These are phyloP conservation scores for Xenopus borealis DNA, from an alignment of 2,113 vertebrate species.

Conservation along the genomic window DNA sequence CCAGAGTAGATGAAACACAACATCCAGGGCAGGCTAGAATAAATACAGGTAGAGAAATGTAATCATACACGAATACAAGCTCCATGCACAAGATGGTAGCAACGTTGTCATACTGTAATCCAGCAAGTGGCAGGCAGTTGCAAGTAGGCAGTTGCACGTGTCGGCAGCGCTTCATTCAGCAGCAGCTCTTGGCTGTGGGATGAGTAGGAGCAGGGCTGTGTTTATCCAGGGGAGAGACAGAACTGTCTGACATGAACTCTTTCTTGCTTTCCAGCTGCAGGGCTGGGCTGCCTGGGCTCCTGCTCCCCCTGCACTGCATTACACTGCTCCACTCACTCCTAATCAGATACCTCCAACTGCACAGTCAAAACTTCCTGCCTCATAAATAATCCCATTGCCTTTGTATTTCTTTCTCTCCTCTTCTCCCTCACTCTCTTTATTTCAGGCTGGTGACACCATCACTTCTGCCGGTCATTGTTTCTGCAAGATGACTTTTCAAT, in stretches of 20 bases:
- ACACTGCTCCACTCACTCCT: constrained; percentile 22
- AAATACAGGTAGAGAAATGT: too few relatives aligned
- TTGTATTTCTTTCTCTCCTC: constrained; percentile 25
- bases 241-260: constrained; percentile 26
- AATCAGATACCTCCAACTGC: constrained; percentile 43
- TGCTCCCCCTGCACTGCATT: constrained; percentile 11
- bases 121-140: too few relatives aligned
- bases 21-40: too few relatives aligned
- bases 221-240: not conserved
- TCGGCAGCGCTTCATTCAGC: constrained; percentile 39
- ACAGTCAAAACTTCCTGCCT: constrained; percentile 45
- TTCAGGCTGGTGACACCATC: constrained; percentile 34
- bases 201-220: constrained; percentile 33
- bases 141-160: too few relatives aligned
- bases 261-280: constrained; percentile 5
- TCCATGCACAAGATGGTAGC: too few relatives aligned
- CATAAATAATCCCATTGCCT: constrained; percentile 28
- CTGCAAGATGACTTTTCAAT: constrained; percentile 37
- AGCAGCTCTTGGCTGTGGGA: not conserved
- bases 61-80: too few relatives aligned
- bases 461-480: constrained; percentile 42
- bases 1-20: too few relatives aligned
- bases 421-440: not conserved
- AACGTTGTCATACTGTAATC: too few relatives aligned
- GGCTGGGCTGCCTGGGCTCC: constrained; percentile 24